Conservation (phyloP, 2,888 invertebrate species). For the Syrista parreyssii region DNA sequence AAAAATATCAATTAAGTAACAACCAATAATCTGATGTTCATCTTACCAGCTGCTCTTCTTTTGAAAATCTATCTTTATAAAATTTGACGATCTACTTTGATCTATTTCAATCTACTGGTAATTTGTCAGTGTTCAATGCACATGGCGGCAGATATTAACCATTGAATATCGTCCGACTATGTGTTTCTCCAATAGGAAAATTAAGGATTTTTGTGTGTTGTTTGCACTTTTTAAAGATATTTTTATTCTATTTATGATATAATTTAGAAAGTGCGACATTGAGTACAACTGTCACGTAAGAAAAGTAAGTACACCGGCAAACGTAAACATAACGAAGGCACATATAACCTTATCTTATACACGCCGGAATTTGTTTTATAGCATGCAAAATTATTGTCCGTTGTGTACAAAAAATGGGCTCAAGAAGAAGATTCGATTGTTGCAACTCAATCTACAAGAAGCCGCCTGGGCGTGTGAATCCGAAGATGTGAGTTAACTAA, state of each 20-base stretch:
- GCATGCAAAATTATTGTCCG: conserved; percentile 55
- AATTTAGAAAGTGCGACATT: neutral
- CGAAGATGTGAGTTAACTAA: conserved; percentile 40
- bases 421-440: conserved; percentile 41
- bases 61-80: too few species aligned
- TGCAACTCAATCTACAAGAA: conserved; percentile 53
- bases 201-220: neutral
- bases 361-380: conserved; percentile 17
- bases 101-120: too few species aligned
- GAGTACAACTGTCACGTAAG: conserved; percentile 10
- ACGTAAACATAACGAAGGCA: neutral
- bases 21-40: too few species aligned
- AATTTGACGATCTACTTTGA: too few species aligned
- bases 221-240: neutral
- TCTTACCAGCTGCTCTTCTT: too few species aligned
- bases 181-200: neutral
- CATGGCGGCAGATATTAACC: conserved; percentile 1
- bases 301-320: conserved; percentile 12
- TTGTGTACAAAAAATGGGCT: conserved; percentile 50
- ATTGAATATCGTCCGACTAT: neutral
- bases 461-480: conserved; percentile 50
- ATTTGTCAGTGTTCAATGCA: neutral
- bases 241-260: neutral
- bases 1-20: too few species aligned
- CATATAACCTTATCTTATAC: neutral